A percentile compares a stretch with the other conserved stretches of the same genome.
These are phyloP conservation scores for Auanema freiburgensis DNA, from an alignment of 2,888 invertebrate species.

Conservation along the genomic window DNA sequence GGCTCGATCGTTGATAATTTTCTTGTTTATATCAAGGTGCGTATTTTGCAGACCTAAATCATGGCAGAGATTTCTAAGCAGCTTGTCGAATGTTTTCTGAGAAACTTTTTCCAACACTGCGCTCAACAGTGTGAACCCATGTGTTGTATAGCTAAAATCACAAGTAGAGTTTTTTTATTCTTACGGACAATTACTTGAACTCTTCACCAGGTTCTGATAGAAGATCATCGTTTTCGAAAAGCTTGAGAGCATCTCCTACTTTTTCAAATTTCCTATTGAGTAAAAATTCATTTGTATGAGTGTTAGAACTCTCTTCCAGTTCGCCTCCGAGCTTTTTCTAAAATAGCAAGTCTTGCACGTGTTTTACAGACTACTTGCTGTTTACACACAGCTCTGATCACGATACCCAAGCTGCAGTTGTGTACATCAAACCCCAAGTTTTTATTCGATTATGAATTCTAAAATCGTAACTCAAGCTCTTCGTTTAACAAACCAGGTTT, in stretches of 20 bases:
- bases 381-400: not conserved
- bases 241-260: slow-evolving; percentile 66
- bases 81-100: slow-evolving; percentile 54
- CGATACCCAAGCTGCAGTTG: not conserved
- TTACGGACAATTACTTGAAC: slow-evolving; percentile 28
- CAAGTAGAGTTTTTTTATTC: not conserved
- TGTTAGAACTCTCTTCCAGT: slow-evolving; percentile 26
- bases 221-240: slow-evolving; percentile 71
- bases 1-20: slow-evolving; percentile 69
- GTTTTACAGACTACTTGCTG: not conserved
- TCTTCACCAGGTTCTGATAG: slow-evolving; percentile 68
- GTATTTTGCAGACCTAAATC: slow-evolving; percentile 69
- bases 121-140: slow-evolving; percentile 70
- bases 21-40: slow-evolving; percentile 68
- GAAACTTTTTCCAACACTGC: slow-evolving; percentile 69
- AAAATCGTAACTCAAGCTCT: slow-evolving; percentile 4
- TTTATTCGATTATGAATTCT: slow-evolving; percentile 13
- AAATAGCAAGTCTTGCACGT: slow-evolving; percentile 1
- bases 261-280: slow-evolving; percentile 65
- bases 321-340: slow-evolving; percentile 14
- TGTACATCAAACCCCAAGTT: not conserved
- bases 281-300: slow-evolving; percentile 66
- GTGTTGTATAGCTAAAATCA: slow-evolving; percentile 70
- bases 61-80: slow-evolving; percentile 65
- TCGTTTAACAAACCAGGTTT: slow-evolving; percentile 4